A percentile compares a stretch with the other conserved stretches of the same genome.
Conservation (phyloP, 2,113 vertebrate species). For the Grantiella picta region DNA sequence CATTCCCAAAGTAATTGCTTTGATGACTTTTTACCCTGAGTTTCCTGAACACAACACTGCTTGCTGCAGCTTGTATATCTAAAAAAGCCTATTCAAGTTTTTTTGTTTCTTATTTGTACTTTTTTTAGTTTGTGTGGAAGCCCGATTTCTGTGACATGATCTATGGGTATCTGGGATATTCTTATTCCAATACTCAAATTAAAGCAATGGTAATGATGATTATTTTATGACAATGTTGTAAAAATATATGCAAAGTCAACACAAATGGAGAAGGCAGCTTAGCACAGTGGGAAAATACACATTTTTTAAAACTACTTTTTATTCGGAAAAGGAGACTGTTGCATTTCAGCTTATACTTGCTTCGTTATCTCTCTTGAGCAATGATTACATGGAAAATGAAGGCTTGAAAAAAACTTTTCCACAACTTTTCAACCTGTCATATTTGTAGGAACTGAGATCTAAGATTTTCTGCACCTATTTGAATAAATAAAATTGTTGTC, state of each 20-base stretch:
- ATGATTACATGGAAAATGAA: neutral
- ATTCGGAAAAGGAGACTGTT: neutral
- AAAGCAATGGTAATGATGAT: neutral
- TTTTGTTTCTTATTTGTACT: neutral
- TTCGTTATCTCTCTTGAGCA: neutral
- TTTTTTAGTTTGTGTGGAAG: neutral
- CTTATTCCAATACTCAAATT: neutral
- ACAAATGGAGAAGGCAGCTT: neutral
- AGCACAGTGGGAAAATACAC: neutral
- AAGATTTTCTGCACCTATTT: neutral
- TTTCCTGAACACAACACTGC: neutral
- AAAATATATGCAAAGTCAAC: neutral
- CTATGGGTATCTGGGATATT: neutral
- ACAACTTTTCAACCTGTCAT: neutral
- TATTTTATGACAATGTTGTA: neutral
- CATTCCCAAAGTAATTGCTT: neutral
- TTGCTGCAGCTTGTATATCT: neutral
- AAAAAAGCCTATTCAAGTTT: neutral
- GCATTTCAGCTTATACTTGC: neutral
- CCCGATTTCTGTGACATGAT: neutral
- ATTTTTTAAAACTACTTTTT: neutral
- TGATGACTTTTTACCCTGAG: neutral
- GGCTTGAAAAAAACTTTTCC: neutral
- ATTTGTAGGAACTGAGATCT: neutral
- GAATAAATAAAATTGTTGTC: neutral